phyloP scores from a whole-genome alignment of 2,888 invertebrate genomes.

The Calliopum simillimum region DNA sequence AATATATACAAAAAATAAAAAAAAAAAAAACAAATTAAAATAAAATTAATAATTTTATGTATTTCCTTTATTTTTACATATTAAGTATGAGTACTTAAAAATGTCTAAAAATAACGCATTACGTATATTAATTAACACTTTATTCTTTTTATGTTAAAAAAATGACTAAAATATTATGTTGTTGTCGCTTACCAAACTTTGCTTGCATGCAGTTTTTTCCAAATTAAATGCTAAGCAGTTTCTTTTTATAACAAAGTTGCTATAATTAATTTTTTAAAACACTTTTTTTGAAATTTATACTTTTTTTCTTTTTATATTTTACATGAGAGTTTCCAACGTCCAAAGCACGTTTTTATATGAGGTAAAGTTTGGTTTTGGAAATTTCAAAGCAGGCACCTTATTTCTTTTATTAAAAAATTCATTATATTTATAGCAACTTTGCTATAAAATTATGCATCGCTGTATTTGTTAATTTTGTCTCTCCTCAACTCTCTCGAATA shows the following conservation, averaged over 20 bases:
- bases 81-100: neutral
- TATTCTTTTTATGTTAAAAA: conserved; percentile 10
- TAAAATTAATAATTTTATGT: too few relatives aligned
- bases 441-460: neutral
- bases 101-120: neutral
- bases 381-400: conserved; percentile 23
- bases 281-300: too few relatives aligned
- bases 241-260: conserved; percentile 1
- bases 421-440: conserved; percentile 16
- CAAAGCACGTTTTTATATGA: neutral
- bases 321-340: too few relatives aligned
- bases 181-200: neutral
- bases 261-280: neutral
- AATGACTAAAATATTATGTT: conserved; percentile 28
- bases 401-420: neutral
- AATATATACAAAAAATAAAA: neutral
- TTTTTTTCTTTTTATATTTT: too few relatives aligned
- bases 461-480: neutral
- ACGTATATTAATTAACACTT: neutral
- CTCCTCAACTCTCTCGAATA: neutral
- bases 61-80: neutral
- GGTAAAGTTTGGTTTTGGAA: conserved; percentile 27
- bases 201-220: too few relatives aligned
- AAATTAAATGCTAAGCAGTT: too few relatives aligned
- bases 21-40: neutral